Evolutionary conservation across 2,888 invertebrate genomes (phyloP), one percentile per base, ranked within the genome.

Genomic region (Pogonocherus hispidulus): DNA sequence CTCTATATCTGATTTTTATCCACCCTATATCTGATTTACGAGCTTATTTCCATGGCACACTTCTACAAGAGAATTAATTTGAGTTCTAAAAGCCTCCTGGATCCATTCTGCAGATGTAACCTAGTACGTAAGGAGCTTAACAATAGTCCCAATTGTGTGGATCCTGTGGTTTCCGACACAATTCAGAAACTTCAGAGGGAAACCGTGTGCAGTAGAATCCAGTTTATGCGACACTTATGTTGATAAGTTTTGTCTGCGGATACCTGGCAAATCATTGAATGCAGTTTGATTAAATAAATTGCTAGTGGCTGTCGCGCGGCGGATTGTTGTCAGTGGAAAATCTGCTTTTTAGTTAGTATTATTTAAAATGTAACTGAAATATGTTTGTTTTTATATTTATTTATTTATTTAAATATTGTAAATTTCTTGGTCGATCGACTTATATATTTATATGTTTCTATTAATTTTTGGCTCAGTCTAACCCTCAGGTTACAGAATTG

Each of bases 91-190:
- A 66, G 27, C 49, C 55, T 68, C 63, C 65, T 64, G 74, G 73
- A 73, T 75, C 73, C 67, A 73, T 71, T 59, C 68, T 73, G 74
- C 74, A 75, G 72, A 76, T 77, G 78, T 77, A 78, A 72, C 76
- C 71, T 69, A 77, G 73, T 78, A 76, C 77, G 77, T 81, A 81
- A 81, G 81, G 75, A 79, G 81, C 80, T 81, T 80, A 80, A 80
- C 80, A 78, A 80, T 79, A 74, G 75, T 77, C 76, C 70, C 78
- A 75, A 80, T 81, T 81, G 80, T 81, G 81, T 79, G 80, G 76
- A 79, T 80, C 78, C 76, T 78, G 81, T 69, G 81, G 81, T 78
- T 82, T 78, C 79, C 79, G 69, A 68, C 63, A 63, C 73, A 52
- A 69, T 68, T 68, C 68, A 59, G 68, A 68, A 27, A 68, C 68